These are phyloP conservation scores for Crossocerus cetratus DNA, from an alignment of 2,888 invertebrate species.

Conservation along the genomic window DNA sequence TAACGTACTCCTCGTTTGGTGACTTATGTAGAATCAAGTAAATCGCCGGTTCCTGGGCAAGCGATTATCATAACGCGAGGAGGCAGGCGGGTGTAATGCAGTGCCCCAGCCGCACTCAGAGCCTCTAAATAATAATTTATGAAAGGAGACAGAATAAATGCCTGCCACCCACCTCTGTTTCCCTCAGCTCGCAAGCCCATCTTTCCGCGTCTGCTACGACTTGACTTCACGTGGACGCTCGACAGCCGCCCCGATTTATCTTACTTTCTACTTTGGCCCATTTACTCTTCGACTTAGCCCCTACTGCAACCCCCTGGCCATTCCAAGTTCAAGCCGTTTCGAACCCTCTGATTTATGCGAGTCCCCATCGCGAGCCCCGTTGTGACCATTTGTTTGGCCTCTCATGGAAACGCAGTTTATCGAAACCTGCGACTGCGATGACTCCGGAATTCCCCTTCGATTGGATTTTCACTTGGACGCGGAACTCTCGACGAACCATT, in stretches of 20 bases:
- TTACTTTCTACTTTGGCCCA: constrained; percentile 2
- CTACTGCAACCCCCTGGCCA: background rate
- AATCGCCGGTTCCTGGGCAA: constrained; percentile 10
- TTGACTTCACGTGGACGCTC: background rate
- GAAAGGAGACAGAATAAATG: background rate
- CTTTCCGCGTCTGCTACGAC: background rate
- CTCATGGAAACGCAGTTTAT: no score
- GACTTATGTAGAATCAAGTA: constrained; percentile 47
- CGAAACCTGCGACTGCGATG: no score
- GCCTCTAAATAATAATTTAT: constrained; percentile 20
- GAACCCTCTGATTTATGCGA: background rate
- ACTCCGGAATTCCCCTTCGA: no score
- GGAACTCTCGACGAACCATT: no score
- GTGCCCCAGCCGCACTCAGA: no score
- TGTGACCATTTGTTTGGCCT: no score
- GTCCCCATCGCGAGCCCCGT: no score
- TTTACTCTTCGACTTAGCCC: constrained; percentile 8
- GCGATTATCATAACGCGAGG: constrained; percentile 41
- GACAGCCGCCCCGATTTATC: background rate
- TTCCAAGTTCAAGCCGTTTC: background rate
- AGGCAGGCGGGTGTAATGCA: background rate
- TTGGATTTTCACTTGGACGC: no score
- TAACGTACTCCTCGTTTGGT: constrained; percentile 22
- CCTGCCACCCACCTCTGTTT: no score
- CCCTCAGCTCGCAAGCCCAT: background rate